Conservation (phyloP, 2,888 invertebrate genomes). For the Omphaloscelis lunosa region DNA sequence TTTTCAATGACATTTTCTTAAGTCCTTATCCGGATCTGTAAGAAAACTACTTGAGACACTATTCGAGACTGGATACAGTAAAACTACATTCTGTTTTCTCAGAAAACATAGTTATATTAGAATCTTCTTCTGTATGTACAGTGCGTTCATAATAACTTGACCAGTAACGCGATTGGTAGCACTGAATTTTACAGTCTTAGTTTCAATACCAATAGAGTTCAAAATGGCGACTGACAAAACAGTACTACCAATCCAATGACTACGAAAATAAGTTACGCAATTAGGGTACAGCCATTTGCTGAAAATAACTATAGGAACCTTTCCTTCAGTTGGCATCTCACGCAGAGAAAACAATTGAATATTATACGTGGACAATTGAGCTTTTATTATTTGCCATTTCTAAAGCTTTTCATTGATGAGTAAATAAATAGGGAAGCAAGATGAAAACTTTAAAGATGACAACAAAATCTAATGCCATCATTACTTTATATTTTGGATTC, state of each 20-base stretch:
- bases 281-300: slow-evolving; percentile 14
- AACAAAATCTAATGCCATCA: neutral
- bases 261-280: no score
- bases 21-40: neutral
- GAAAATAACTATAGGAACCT: neutral
- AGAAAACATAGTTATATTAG: neutral
- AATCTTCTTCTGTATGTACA: neutral
- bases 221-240: no score
- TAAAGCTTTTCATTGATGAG: neutral
- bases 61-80: neutral
- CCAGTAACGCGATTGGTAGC: no score
- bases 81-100: neutral
- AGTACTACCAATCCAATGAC: neutral
- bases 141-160: no score
- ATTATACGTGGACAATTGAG: neutral
- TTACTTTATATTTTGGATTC: neutral
- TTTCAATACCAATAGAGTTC: no score
- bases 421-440: neutral
- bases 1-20: neutral
- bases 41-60: neutral
- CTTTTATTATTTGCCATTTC: neutral
- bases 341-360: neutral
- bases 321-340: neutral
- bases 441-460: neutral
- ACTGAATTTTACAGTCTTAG: no score